Evolutionary conservation across 2,888 invertebrate genomes (phyloP), one percentile per base, ranked within the genome.

Genomic region (Strigamia crassipes): DNA sequence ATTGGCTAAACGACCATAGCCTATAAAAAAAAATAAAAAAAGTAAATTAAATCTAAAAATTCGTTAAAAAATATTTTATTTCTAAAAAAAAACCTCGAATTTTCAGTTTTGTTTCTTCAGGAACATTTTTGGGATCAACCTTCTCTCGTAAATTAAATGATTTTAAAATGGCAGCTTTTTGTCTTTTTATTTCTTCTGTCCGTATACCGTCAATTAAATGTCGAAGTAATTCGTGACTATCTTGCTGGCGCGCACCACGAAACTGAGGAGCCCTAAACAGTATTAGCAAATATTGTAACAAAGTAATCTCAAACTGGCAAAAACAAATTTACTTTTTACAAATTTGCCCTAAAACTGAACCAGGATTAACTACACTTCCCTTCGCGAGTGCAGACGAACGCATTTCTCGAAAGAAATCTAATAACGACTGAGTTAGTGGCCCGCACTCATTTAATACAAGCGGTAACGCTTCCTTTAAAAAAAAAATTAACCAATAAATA

Each of bases 161-260:
- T 85, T 92, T 91, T 81, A 97, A 89, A 85, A 97, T 96, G 80
- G 94, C 92, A 2, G 91, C 89, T 87, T 96, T 94, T 86, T 95
- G 95, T 83, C 96, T 92, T 88, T 86, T 87, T 5, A 86, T 85
- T 87, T 93, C 92, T 85, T 92, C 92, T 78, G 88, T 92, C 88
- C 94, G 92, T 84, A 97, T 94, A 84, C 93, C 93, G 88, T 99
- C 97, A 80, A 99, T 89, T 78, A 99, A 89, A 89, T 96, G 95
- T 81, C 98, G 90, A 21, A 99, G 90, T 82, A 99, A 89, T 88
- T 99, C 99, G 86, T 99, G 99, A 0, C 98, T 93, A 87, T 99
- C 99, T 86, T 99, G 99, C 86, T 99, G 98, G 85, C 96, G 95
- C 1, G 94, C 96, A 12, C 96, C 96, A 81, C 94, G 93, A 88